Evolutionary conservation across 2,113 vertebrate genomes (phyloP), one percentile per base, ranked within the genome.

Genomic region (Forbesichthys papilliferus): DNA sequence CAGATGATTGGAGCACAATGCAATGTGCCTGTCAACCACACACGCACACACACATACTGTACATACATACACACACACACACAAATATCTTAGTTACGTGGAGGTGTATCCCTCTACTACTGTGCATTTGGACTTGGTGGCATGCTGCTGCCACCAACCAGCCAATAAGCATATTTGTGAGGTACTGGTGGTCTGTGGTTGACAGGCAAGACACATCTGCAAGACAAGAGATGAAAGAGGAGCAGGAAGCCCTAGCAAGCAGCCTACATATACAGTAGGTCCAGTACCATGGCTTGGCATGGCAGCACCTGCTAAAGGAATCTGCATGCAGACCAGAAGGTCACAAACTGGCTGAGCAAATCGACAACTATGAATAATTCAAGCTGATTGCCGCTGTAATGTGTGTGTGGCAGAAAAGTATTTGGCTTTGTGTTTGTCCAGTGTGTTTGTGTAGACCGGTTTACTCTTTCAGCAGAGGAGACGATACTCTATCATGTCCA

Each of bases 1-100:
- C 75, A 89, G 79, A 80, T 66, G 81, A 92, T 42, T 93, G 84
- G 80, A 89, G 78, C 62, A 82, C 66, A 62, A 11, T 11, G 64
- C 75, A 75, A 75, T 67, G 55, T 73, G 77, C 79, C 77, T 81
- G 84, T 83, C 80, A 83, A 82, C 75, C 69, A 48, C 66, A 64
- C 46, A 51, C 84, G 85, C 71, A 68, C 69, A 48, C 68, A 64
- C 54, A 73, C 46, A 11, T 49, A 63, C 53, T 61, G 49, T 51
- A 46, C 63, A 52, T 42, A 55, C 27, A 6, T 53, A 46, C 59
- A 61, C 68, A 55, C 55, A 33, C 46, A 51, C 60, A 64, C 42
- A 8, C 55, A 18, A 55, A 11, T 56, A 14, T 11, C 20, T 53
- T 61, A 70, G 48, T 1, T 18, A 16, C 6, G 53, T 16, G 14